Evolutionary conservation across 2,113 vertebrate genomes (phyloP), one percentile per base, ranked within the genome.

Genomic region (Okapia johnstoni): DNA sequence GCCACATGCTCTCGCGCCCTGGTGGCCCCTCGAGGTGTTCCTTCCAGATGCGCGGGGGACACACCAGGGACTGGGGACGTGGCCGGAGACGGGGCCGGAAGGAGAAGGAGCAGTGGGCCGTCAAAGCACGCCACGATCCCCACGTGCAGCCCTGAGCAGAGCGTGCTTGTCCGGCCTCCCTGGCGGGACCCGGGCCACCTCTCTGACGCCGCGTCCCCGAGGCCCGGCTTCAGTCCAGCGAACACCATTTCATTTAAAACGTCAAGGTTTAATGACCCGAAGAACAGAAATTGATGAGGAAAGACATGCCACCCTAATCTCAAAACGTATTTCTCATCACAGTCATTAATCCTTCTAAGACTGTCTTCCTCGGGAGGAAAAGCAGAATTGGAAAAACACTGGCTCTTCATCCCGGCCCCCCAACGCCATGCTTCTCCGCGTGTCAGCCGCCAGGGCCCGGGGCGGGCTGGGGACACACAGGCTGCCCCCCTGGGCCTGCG

Each of bases 191-290:
- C 2, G 21, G 30, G 52, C 28, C 3, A 6, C 70, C 60, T 60
- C 43, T 80, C 40, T 21, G 54, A 30, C 0, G 58, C 40, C 60
- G 1, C 1, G 11, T 61, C 85, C 73, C 84, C 1, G 21, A 16
- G 40, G 43, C 54, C 60, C 28, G 10, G 40, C 58, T 48, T 90
- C 66, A 73, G 76, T 8, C 50, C 60, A 63, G 17, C 14, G 63
- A 90, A 54, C 55, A 9, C 30, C 30, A 28, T 81, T 85, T 63
- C 54, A 40, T 87, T 95, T 90, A 63, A 85, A 73, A 92, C 46
- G 55, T 87, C 85, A 58, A 61, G 91, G 93, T 73, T 96, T 95
- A 97, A 97, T 97, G 96, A 98, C 88, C 94, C 96, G 54, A 57
- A 80, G 94, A 90, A 95, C 58, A 88, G 88, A 58, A 96, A 97